Evolutionary conservation across 2,113 vertebrate genomes (phyloP).

Genomic region (Poicephalus meyeri): DNA sequence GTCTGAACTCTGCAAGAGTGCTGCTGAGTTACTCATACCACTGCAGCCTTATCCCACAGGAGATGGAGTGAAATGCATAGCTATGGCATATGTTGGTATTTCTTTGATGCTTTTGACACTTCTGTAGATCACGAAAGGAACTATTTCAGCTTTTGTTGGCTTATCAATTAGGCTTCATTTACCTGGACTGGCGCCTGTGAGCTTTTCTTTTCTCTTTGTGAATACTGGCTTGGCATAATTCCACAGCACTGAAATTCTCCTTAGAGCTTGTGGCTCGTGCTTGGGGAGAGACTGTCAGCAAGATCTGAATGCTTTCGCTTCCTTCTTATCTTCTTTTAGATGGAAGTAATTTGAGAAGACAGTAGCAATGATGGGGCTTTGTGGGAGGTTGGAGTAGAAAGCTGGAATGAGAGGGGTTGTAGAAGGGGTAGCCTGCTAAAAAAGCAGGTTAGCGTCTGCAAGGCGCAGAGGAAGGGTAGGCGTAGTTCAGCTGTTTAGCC

Average conservation of each 20-base stretch:
- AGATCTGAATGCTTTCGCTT: neutral
- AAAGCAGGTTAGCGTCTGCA: neutral
- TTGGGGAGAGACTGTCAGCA: neutral
- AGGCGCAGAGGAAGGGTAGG: neutral
- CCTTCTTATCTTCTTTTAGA: neutral
- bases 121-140: neutral
- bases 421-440: neutral
- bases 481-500: neutral
- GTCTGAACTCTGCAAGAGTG: neutral
- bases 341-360: neutral
- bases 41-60: neutral
- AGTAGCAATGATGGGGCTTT: neutral
- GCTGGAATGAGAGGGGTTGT: neutral
- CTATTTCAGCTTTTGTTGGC: neutral
- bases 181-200: accelerated
- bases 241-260: neutral
- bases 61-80: neutral
- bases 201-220: neutral
- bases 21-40: neutral
- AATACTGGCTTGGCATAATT: accelerated
- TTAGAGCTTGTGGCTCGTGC: neutral
- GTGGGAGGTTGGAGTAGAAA: neutral
- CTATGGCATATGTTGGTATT: neutral
- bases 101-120: neutral
- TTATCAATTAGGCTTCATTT: neutral